Evolutionary conservation across 2,113 vertebrate genomes (phyloP).

Genomic region (Lepidothrix coronata): DNA sequence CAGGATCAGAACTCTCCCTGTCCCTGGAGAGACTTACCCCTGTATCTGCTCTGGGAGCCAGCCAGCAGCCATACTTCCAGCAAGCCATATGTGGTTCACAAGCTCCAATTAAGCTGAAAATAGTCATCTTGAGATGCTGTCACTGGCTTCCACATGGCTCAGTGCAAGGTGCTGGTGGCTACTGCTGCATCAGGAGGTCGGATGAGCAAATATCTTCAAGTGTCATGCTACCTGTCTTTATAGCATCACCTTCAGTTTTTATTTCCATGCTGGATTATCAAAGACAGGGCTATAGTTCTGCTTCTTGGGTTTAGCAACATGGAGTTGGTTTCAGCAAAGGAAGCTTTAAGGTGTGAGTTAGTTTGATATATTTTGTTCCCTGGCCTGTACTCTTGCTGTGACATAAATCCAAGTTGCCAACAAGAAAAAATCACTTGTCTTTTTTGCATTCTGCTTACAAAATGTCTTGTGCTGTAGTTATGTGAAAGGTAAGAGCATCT

Average conservation of each 20-base stretch:
- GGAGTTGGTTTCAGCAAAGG: not conserved
- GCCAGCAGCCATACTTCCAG: not conserved
- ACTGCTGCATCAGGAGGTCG: not conserved
- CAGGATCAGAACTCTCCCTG: not conserved
- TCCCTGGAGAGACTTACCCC: not conserved
- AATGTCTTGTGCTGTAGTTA: not conserved
- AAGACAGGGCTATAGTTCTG: not conserved
- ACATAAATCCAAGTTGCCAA: not conserved
- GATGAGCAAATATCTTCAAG: not conserved
- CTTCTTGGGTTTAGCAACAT: not conserved
- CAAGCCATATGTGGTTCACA: not conserved
- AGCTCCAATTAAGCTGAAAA: fast-evolving
- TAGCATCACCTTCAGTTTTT: not conserved
- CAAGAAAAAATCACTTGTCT: not conserved
- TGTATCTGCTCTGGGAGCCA: not conserved
- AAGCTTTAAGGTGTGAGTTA: not conserved
- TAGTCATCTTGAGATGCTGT: not conserved
- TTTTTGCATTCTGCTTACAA: not conserved
- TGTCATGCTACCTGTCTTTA: not conserved
- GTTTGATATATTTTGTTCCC: not conserved
- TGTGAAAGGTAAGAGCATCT: not conserved
- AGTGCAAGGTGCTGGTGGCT: not conserved
- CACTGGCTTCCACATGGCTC: not conserved
- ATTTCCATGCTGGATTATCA: not conserved
- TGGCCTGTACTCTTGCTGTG: not conserved